These are phyloP conservation scores for Onchidella celtica DNA, from an alignment of 2,888 invertebrate genomes.

Conservation along the genomic window DNA sequence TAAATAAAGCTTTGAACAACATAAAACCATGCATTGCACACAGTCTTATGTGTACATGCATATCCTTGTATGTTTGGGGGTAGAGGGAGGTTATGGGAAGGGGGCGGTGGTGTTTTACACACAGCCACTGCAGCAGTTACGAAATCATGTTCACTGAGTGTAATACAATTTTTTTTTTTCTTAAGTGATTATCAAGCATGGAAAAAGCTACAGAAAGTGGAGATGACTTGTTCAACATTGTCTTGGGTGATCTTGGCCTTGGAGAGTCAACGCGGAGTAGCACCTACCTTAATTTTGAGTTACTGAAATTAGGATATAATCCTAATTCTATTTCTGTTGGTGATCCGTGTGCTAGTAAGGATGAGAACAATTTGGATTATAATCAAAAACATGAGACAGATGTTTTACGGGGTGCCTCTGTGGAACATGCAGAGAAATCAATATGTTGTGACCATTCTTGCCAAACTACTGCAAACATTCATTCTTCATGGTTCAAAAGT, in stretches of 20 bases:
- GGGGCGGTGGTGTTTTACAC: no score
- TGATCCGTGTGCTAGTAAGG: slow-evolving; percentile 4
- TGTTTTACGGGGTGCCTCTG: no score
- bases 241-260: slow-evolving; percentile 67
- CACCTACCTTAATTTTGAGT: slow-evolving; percentile 53
- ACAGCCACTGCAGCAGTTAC: no score
- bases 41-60: no score
- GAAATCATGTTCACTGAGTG: no score
- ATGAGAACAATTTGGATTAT: background rate
- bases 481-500: no score
- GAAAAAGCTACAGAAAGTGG: slow-evolving; percentile 36
- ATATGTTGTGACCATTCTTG: background rate
- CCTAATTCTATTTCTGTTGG: slow-evolving; percentile 7
- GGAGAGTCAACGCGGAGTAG: slow-evolving; percentile 66
- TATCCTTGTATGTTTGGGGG: no score
- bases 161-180: no score
- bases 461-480: background rate
- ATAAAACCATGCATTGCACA: no score
- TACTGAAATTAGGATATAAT: slow-evolving; percentile 12
- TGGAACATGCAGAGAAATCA: no score
- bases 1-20: no score
- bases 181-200: slow-evolving; percentile 21
- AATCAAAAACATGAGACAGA: background rate
- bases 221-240: slow-evolving; percentile 55
- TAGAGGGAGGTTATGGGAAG: no score